A percentile compares a stretch with the other conserved stretches of the same genome.
Evolutionary conservation across 2,888 invertebrate species (phyloP).

Genomic region (Phania funesta): DNA sequence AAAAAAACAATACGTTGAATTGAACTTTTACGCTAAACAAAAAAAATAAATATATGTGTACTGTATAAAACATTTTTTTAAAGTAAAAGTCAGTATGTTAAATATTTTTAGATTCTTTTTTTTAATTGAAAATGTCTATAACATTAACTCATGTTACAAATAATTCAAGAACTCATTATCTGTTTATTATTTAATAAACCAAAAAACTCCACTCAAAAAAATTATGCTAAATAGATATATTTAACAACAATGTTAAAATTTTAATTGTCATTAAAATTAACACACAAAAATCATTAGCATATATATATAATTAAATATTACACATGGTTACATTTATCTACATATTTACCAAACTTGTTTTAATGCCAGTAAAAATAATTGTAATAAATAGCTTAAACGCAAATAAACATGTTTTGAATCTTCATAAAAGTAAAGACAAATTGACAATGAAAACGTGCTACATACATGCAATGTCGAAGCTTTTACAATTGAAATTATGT

Average conservation of each 20-base stretch:
- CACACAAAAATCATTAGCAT: no score
- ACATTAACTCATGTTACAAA: conserved; percentile 11
- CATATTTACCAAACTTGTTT: no score
- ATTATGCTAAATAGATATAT: background rate
- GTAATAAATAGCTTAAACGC: no score
- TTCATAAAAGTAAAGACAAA: no score
- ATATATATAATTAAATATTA: no score
- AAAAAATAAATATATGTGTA: background rate
- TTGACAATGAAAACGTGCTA: no score
- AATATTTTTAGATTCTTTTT: conserved; percentile 1
- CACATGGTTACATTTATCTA: no score
- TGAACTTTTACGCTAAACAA: background rate
- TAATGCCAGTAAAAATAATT: no score
- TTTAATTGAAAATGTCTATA: background rate
- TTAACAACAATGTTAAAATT: background rate
- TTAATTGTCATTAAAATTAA: no score
- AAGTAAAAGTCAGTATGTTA: background rate
- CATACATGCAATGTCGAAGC: no score
- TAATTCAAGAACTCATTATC: conserved; percentile 19
- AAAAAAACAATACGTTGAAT: conserved; percentile 2
- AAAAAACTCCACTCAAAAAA: background rate
- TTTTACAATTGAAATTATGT: no score
- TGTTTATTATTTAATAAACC: conserved; percentile 32
- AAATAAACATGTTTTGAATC: no score
- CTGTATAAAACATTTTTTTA: background rate